These are phyloP conservation scores for Drosophila koepferae DNA, from an alignment of 2,888 invertebrate species.

Conservation along the genomic window DNA sequence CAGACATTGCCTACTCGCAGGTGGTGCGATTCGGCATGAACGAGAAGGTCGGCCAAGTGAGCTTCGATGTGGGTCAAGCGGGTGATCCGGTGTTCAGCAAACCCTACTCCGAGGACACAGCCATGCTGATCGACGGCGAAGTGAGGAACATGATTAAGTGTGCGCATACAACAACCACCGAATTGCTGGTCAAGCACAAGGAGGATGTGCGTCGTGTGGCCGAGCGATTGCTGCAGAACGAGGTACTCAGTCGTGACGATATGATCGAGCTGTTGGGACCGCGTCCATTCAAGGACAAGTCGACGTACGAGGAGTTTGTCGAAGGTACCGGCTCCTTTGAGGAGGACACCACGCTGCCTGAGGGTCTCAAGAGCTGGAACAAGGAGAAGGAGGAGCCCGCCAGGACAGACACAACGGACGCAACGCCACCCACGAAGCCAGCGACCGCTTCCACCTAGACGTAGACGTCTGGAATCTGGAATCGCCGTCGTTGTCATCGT, in stretches of 20 bases:
- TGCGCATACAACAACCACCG: constrained; percentile 93
- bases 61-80: constrained; percentile 96
- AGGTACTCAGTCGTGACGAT: constrained; percentile 97
- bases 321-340: constrained; percentile 99
- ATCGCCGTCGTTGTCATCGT: background rate
- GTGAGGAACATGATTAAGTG: constrained; percentile 91
- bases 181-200: constrained; percentile 92
- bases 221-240: constrained; percentile 95
- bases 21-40: constrained; percentile 99
- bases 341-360: constrained; percentile 97
- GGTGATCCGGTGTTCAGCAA: constrained; percentile 97
- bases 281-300: constrained; percentile 98
- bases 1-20: constrained; percentile 99
- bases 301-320: constrained; percentile 99
- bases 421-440: constrained; percentile 72
- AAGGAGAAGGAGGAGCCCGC: constrained; percentile 86
- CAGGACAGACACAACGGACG: constrained; percentile 42
- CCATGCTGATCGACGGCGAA: constrained; percentile 97
- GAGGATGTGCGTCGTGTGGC: constrained; percentile 95
- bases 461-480: background rate
- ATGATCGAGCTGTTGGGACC: constrained; percentile 98
- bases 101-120: constrained; percentile 99
- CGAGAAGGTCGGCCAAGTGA: constrained; percentile 97
- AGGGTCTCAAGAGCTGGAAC: constrained; percentile 98
- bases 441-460: constrained; percentile 64